These are phyloP conservation scores for Sitta carolinensis DNA, from an alignment of 2,797 vertebrate species.

Conservation along the genomic window DNA sequence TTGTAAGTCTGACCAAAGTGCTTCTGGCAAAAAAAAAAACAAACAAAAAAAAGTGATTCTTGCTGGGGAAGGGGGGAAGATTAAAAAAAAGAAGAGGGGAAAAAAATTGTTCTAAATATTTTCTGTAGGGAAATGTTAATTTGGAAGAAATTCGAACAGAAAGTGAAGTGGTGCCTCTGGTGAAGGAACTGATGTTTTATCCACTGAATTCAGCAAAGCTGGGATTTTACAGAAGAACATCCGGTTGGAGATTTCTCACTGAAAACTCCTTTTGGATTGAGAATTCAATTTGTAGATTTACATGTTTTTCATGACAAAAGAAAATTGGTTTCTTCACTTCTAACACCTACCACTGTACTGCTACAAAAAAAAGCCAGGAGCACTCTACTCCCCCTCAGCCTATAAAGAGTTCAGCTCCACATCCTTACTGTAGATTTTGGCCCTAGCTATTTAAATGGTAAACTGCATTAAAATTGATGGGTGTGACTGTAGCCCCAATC, in stretches of 20 bases:
- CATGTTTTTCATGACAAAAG: background rate
- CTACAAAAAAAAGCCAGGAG: background rate
- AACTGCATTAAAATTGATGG: background rate
- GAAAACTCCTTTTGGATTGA: background rate
- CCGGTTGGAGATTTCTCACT: background rate
- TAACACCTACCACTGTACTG: background rate
- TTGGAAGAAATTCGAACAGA: background rate
- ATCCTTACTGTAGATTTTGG: background rate
- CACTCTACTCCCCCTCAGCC: background rate
- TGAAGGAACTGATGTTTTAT: background rate
- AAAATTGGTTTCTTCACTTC: background rate
- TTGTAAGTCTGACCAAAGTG: constrained; percentile 42
- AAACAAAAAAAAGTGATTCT: background rate
- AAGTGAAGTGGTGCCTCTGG: background rate
- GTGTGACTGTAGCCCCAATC: background rate
- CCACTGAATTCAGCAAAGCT: background rate
- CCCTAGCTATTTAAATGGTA: background rate
- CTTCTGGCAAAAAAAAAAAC: constrained; percentile 12
- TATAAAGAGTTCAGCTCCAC: background rate
- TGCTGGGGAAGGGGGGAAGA: background rate
- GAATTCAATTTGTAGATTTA: background rate
- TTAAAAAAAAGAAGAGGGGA: no score
- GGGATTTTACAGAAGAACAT: background rate
- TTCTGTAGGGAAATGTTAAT: background rate
- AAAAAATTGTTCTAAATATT: background rate